Evolutionary conservation across 2,888 invertebrate genomes (phyloP).

Genomic region (Sarcophaga subvicina): DNA sequence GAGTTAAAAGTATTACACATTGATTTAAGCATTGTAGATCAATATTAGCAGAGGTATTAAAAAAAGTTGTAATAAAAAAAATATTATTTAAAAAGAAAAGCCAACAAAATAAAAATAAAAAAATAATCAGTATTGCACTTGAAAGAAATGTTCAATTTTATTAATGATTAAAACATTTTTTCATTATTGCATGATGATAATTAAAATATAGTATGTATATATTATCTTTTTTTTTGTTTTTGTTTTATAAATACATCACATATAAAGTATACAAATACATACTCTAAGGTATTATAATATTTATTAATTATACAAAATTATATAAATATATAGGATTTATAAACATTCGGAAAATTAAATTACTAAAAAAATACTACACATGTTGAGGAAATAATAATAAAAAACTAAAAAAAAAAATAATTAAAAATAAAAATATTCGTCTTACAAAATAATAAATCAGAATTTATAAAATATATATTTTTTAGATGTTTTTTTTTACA

Average conservation of each 20-base stretch:
- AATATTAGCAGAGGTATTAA: constrained; percentile 21
- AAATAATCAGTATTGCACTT: constrained; percentile 39
- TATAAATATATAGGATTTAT: constrained; percentile 49
- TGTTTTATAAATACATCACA: constrained; percentile 65
- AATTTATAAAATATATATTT: constrained; percentile 1
- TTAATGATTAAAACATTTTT: constrained; percentile 48
- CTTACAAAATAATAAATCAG: constrained; percentile 38
- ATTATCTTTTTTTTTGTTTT: constrained; percentile 9
- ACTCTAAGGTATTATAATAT: neutral
- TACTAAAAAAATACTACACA: constrained; percentile 31
- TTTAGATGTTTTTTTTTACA: constrained; percentile 19
- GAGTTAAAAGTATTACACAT: constrained; percentile 64
- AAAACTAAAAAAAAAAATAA: neutral
- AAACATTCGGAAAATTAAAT: constrained; percentile 44
- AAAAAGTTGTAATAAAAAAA: constrained; percentile 17
- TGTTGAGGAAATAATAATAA: constrained; percentile 9
- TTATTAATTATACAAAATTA: neutral
- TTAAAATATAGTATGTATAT: constrained; percentile 14
- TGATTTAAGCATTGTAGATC: constrained; percentile 49
- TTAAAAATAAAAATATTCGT: constrained; percentile 13
- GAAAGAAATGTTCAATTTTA: constrained; percentile 46
- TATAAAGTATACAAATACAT: constrained; percentile 61
- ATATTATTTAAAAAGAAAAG: constrained; percentile 18
- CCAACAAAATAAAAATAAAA: constrained; percentile 38
- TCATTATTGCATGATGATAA: constrained; percentile 59